Evolutionary conservation across 2,113 vertebrate genomes (phyloP).

Genomic region (Podiceps cristatus): DNA sequence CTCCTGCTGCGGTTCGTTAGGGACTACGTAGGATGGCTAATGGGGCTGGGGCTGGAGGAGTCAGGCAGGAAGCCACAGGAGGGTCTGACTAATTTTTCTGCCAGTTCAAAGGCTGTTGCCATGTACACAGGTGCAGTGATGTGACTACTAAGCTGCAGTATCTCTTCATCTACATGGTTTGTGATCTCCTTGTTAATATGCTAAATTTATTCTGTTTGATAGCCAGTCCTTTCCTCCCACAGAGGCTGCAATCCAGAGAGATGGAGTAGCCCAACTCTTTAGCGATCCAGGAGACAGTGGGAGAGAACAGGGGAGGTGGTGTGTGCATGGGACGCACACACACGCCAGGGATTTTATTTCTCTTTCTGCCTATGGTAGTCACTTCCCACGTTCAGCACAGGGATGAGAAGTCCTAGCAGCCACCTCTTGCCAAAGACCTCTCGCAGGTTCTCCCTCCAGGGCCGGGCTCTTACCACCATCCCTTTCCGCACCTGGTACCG

Average conservation of each 20-base stretch:
- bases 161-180: slow-evolving; percentile 23
- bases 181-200: slow-evolving; percentile 8
- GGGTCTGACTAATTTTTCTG: neutral
- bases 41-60: neutral
- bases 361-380: slow-evolving; percentile 67
- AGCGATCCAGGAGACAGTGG: neutral
- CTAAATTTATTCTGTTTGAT: slow-evolving; percentile 21
- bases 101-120: slow-evolving; percentile 12
- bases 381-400: slow-evolving; percentile 85
- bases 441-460: slow-evolving; percentile 90
- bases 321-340: neutral
- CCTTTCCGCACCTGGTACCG: slow-evolving; percentile 91
- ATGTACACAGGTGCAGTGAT: slow-evolving; percentile 17
- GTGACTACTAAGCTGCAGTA: slow-evolving; percentile 32
- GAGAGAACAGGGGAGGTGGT: neutral
- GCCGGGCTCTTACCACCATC: slow-evolving; percentile 76
- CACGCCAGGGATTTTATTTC: slow-evolving; percentile 5
- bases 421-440: slow-evolving; percentile 94
- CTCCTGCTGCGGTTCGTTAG: neutral
- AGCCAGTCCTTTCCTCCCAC: slow-evolving; percentile 13
- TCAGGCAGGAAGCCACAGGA: neutral
- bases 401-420: slow-evolving; percentile 90
- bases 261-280: slow-evolving; percentile 10
- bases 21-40: neutral
- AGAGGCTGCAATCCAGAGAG: neutral